Conservation (phyloP, 2,113 vertebrate species). For the Calyptomena viridis region DNA sequence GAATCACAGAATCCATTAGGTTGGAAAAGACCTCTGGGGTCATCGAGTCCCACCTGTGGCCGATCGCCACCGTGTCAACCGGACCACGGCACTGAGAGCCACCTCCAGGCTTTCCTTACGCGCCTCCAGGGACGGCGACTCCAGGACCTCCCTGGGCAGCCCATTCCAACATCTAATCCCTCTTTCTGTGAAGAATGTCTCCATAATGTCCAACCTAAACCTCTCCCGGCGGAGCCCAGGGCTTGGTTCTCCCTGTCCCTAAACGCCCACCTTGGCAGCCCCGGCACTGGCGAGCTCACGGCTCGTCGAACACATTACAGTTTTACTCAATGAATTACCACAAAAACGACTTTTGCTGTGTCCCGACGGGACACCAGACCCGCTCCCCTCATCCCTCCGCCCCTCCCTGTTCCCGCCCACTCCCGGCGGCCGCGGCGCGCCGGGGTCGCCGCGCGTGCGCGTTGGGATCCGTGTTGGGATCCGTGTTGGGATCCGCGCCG, state of each 20-base stretch:
- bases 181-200: not conserved
- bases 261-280: not conserved
- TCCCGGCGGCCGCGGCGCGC: fast-evolving
- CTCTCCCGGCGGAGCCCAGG: not conserved
- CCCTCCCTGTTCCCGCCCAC: fast-evolving
- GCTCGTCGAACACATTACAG: not conserved
- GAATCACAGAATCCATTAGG: not conserved
- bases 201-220: not conserved
- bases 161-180: not conserved
- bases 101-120: not conserved
- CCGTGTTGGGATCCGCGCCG: not conserved
- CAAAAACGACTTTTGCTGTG: fast-evolving
- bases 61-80: not conserved
- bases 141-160: not conserved
- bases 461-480: fast-evolving
- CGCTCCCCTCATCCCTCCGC: fast-evolving
- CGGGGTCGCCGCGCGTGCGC: not conserved
- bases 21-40: not conserved
- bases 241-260: not conserved
- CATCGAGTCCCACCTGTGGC: not conserved
- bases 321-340: not conserved
- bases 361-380: fast-evolving
- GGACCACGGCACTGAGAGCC: not conserved
- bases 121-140: not conserved
- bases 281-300: too few species aligned